phyloP scores from a whole-genome alignment of 1,140 invertebrate genomes.

The Chrysopa pallens region DNA sequence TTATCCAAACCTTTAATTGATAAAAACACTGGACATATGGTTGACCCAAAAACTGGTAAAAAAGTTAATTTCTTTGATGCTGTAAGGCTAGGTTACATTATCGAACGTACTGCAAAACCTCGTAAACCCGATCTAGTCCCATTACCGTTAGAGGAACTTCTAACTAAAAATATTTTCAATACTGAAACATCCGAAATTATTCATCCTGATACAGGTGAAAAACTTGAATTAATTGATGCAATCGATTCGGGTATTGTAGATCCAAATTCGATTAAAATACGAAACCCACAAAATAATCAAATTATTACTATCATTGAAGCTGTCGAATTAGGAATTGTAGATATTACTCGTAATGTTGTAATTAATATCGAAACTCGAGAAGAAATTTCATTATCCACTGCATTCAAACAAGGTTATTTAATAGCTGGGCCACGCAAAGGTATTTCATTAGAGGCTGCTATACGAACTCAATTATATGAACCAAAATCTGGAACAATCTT shows the following conservation, averaged over 20 bases:
- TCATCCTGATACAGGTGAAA: conserved; percentile 37
- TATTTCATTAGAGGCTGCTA: conserved; percentile 56
- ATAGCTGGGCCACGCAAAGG: conserved; percentile 44
- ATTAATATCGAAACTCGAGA: conserved; percentile 46
- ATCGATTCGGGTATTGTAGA: conserved; percentile 54
- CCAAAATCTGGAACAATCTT: conserved; percentile 47
- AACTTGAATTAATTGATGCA: conserved; percentile 47
- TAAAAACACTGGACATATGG: conserved; percentile 56
- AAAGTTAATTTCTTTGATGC: conserved; percentile 72
- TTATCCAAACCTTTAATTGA: conserved; percentile 56
- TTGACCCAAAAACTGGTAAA: conserved; percentile 64
- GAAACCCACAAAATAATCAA: conserved; percentile 50
- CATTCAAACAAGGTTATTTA: conserved; percentile 50
- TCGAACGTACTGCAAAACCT: conserved; percentile 28
- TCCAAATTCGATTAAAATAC: conserved; percentile 48
- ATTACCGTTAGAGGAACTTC: conserved; percentile 39
- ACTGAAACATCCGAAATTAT: conserved; percentile 39
- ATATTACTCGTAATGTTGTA: conserved; percentile 51
- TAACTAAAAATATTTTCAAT: conserved; percentile 45
- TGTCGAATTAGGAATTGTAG: conserved; percentile 55
- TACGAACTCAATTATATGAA: conserved; percentile 52
- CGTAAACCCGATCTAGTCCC: conserved; percentile 23
- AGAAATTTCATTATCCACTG: conserved; percentile 46
- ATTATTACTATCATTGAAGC: conserved; percentile 52
- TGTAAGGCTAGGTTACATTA: conserved; percentile 50